These are phyloP conservation scores for Indicator maculatus DNA, from an alignment of 2,113 vertebrate species.

Conservation along the genomic window DNA sequence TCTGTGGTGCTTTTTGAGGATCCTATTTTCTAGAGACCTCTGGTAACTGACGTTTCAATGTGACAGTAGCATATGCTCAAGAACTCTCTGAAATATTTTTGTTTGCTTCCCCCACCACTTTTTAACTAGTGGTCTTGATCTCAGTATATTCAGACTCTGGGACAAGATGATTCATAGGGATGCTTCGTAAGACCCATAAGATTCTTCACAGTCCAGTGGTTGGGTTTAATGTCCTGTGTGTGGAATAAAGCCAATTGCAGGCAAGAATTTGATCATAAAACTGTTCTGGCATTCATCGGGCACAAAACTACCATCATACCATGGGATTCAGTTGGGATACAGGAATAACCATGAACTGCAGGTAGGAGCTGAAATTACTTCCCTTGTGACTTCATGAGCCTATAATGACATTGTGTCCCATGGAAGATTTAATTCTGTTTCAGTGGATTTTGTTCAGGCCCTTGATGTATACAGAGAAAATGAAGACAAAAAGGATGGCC, in stretches of 20 bases:
- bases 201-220: background rate
- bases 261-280: background rate
- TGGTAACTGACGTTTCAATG: background rate
- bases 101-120: background rate
- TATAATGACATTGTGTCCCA: background rate
- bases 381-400: background rate
- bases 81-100: background rate
- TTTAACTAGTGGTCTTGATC: background rate
- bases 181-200: background rate
- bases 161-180: background rate
- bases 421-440: background rate
- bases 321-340: background rate
- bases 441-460: background rate
- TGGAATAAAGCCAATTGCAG: background rate
- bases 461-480: background rate
- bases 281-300: background rate
- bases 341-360: background rate
- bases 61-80: background rate
- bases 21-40: background rate
- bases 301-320: background rate
- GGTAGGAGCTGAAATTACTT: background rate
- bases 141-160: background rate
- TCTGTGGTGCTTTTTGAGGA: background rate
- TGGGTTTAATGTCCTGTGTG: background rate
- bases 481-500: background rate